Base-by-base conservation (phyloP, 2,888 invertebrate genomes). In the Luperina nickerlii region DNA sequence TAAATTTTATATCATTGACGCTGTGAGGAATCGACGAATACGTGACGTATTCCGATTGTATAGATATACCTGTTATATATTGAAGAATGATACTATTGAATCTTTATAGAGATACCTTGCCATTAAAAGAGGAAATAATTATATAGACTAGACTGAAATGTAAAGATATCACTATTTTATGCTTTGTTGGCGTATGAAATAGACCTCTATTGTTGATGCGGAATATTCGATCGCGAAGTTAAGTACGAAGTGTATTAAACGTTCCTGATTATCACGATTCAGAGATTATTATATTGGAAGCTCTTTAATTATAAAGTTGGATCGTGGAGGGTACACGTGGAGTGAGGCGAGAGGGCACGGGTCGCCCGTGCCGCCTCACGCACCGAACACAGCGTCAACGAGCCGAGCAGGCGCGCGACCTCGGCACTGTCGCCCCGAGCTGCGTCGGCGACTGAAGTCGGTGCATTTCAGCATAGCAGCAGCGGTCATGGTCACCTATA, bases 1-100 rank as follows among this genome's bases (percentile, higher is more conserved):
- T 96, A 97, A 96, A 96, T 97, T 96, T 97, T 96, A 96, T 97
- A 97, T 96, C 96, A 96, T 96, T 95, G 96, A 96, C 95, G 96
- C 96, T 96, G 96, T 96, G 96, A 96, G 95, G 95, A 94, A 95
- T 95, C 94, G 94, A 93, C 93, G 94, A 94, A 95, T 96, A 94
- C 96, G 95, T 94, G 94, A 95, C 94, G 96, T 95, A 95, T 95
- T 95, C 92, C 91, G 95, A 94, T 94, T 94, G 95, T 96, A 95
- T 96, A 96, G 96, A 94, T 96, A 95, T 96, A 96, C 94, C 95
- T 96, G 96, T 96, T 97, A 96, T 95, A 95, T 96, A 96, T 95
- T 95, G 95, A 95, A 92, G 92, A 93, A 95, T 95, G 93, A 95
- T 94, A 95, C 95, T 96, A 96, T 96, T 96, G 96, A 96, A 95